Percentiles rank a stretch among this genome's conserved stretches.
Evolutionary conservation across 53 echinoderm and acorn worm species (phyloP).

Genomic region (Crossaster papposus): DNA sequence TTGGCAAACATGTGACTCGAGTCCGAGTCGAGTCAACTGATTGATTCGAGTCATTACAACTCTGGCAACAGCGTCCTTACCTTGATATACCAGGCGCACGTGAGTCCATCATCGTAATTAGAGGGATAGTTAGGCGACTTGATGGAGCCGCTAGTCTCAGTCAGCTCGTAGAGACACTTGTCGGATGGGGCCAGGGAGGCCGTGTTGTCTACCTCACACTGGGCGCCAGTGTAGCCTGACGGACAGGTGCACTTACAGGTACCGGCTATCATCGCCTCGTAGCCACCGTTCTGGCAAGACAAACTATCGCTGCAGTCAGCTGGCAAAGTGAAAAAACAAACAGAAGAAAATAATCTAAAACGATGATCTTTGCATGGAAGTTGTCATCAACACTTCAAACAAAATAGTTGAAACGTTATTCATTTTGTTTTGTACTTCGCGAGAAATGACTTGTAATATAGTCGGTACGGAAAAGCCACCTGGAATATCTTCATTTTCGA

Average conservation of each 20-base stretch:
- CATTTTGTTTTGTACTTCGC: too few relatives aligned
- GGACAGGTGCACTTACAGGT: slow-evolving; percentile 57
- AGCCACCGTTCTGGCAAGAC: slow-evolving; percentile 60
- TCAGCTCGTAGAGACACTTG: slow-evolving; percentile 55
- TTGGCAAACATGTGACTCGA: too few relatives aligned
- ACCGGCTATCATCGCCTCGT: slow-evolving; percentile 10
- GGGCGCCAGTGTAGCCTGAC: slow-evolving; percentile 40
- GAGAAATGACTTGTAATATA: too few relatives aligned
- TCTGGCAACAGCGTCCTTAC: too few relatives aligned
- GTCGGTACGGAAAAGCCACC: too few relatives aligned
- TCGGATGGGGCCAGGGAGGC: slow-evolving; percentile 1
- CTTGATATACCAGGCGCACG: slow-evolving; percentile 64
- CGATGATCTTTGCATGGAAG: too few relatives aligned
- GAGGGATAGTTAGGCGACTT: slow-evolving; percentile 69
- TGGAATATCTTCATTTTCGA: too few relatives aligned
- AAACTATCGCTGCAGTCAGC: slow-evolving; percentile 33
- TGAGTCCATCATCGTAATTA: slow-evolving; percentile 58
- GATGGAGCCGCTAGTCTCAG: slow-evolving; percentile 54
- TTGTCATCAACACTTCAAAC: too few relatives aligned
- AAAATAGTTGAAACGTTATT: too few relatives aligned
- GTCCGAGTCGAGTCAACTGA: too few relatives aligned
- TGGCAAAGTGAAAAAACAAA: neutral
- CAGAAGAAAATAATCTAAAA: too few relatives aligned
- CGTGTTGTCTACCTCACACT: slow-evolving; percentile 41
- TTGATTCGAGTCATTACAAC: too few relatives aligned